phyloP scores from a whole-genome alignment of 1,140 invertebrate species.

The Ganaspis sp. region DNA sequence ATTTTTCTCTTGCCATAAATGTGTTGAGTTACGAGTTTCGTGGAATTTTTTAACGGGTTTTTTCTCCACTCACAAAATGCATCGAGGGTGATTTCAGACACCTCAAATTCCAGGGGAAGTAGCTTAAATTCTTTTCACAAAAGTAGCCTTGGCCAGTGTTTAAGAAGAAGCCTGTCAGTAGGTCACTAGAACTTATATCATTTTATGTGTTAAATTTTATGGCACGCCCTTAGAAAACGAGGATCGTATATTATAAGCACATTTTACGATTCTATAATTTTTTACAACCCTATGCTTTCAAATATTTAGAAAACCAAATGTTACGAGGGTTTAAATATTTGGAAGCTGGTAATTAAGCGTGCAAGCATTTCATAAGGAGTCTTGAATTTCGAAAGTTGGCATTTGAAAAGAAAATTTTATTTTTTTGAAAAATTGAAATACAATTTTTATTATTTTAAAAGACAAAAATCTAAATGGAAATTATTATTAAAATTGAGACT shows the following conservation, averaged over 20 bases:
- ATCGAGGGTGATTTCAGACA: constrained; percentile 4
- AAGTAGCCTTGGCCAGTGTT: background rate
- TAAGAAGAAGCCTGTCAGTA: constrained; percentile 21
- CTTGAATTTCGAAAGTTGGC: background rate
- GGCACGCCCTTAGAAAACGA: background rate
- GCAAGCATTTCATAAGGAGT: background rate
- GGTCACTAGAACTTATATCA: background rate
- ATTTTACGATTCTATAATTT: background rate
- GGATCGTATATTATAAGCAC: background rate
- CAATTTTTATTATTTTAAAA: too few relatives aligned
- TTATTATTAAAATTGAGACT: too few relatives aligned
- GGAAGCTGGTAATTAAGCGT: background rate
- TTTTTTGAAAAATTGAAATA: too few relatives aligned
- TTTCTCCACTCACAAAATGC: background rate
- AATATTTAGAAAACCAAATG: constrained; percentile 1
- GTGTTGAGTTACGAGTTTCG: constrained; percentile 11
- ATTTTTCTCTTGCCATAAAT: constrained; percentile 30
- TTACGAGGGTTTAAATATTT: constrained; percentile 1
- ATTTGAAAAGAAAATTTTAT: background rate
- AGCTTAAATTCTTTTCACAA: constrained; percentile 1
- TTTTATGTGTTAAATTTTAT: background rate
- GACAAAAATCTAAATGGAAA: too few relatives aligned
- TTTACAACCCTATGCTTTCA: constrained; percentile 17
- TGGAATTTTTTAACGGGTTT: constrained; percentile 26
- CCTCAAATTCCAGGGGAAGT: background rate